These are phyloP conservation scores for Leucophora obtusa DNA, from an alignment of 2,888 invertebrate species.

Conservation along the genomic window DNA sequence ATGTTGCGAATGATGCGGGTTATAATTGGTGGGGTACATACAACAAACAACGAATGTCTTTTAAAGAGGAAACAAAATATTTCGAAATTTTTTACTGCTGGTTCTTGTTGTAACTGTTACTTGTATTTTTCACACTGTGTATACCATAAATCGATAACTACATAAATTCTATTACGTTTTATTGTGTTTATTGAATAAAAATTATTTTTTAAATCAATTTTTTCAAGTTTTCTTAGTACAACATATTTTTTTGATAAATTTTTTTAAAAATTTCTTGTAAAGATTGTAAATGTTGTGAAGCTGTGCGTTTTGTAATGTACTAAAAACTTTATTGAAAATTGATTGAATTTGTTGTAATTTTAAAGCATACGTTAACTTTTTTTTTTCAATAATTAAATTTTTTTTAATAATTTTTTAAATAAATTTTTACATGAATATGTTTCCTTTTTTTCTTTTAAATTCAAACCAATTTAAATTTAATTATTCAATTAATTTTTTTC, in stretches of 20 bases:
- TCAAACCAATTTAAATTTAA: not conserved
- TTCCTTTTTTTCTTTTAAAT: not conserved
- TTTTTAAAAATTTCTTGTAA: not conserved
- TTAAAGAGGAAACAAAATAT: constrained; percentile 8
- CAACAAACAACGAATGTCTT: constrained; percentile 1
- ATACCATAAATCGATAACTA: constrained; percentile 59
- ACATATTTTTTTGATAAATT: not conserved
- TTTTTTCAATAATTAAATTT: not conserved
- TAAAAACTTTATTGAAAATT: constrained; percentile 12
- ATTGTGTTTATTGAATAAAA: constrained; percentile 36
- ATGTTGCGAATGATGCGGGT: constrained; percentile 25
- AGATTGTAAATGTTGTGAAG: constrained; percentile 5
- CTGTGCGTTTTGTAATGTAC: constrained; percentile 27
- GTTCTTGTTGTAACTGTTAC: constrained; percentile 43
- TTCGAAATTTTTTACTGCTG: constrained; percentile 13
- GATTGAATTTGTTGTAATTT: constrained; percentile 31
- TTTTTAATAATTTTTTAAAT: constrained; percentile 11
- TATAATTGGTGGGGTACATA: constrained; percentile 24
- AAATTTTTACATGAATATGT: constrained; percentile 1
- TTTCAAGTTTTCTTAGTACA: not conserved
- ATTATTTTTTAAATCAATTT: constrained; percentile 24
- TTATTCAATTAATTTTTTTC: constrained; percentile 11
- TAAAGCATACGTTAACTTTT: constrained; percentile 55
- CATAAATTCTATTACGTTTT: constrained; percentile 48
- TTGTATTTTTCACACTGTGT: constrained; percentile 40